Conservation (phyloP, 2,888 invertebrate genomes). For the Lagria hirta region DNA sequence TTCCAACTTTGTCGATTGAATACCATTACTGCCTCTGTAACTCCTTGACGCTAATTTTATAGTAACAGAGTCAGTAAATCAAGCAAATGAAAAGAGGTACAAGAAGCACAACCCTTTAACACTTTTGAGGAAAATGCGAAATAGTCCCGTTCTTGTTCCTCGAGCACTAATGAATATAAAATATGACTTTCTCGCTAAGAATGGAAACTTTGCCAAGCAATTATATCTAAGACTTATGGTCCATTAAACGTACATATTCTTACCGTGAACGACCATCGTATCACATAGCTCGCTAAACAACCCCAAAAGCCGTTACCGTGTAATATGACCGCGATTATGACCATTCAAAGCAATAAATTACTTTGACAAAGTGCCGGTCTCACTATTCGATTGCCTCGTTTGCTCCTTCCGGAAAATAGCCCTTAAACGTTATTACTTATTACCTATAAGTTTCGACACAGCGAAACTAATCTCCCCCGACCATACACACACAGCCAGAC, state of each 20-base stretch:
- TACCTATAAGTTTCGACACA: too few species aligned
- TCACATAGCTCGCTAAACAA: constrained; percentile 4
- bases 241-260: constrained; percentile 10
- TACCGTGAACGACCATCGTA: constrained; percentile 6
- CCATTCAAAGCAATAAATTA: constrained; percentile 3
- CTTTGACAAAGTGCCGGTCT: background rate
- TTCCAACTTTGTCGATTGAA: too few species aligned
- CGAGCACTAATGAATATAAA: constrained; percentile 4
- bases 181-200: constrained; percentile 4
- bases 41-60: too few species aligned
- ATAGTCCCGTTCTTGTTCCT: background rate
- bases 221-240: constrained; percentile 7
- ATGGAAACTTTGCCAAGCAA: constrained; percentile 1
- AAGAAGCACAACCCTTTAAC: too few species aligned
- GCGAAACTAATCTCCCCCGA: too few species aligned
- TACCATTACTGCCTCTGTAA: too few species aligned
- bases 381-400: background rate
- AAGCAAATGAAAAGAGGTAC: too few species aligned
- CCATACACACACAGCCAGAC: too few species aligned
- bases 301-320: background rate
- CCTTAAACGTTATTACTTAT: too few species aligned
- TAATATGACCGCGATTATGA: constrained; percentile 1
- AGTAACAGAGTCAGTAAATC: too few species aligned
- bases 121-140: too few species aligned
- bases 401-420: background rate